Evolutionary conservation across 2,888 invertebrate genomes (phyloP), one percentile per base, ranked within the genome.

Genomic region (Pilophorus perplexus): DNA sequence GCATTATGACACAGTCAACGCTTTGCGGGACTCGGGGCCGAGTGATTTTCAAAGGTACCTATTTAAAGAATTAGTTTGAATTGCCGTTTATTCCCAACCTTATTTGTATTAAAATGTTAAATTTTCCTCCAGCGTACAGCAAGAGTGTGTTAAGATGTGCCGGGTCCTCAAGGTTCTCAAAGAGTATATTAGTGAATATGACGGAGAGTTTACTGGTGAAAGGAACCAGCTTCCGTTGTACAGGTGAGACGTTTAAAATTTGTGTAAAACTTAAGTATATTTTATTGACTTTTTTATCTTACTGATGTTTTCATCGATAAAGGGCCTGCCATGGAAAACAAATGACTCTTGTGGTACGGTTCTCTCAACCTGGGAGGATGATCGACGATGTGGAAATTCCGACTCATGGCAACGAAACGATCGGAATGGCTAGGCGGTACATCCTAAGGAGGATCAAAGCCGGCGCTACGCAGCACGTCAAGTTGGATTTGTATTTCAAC

Each of bases 101-200:
- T n/a, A n/a, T n/a, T n/a, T n/a, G n/a, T n/a, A n/a, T n/a, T n/a
- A n/a, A n/a, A n/a, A n/a, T n/a, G n/a, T n/a, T n/a, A n/a, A n/a
- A n/a, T n/a, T 33, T 5, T 23, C 78, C 70, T 76, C 74, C 70
- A 78, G 83, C 70, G 81, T 87, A 64, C 78, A 80, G 73, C 79
- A 82, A 66, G 90, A 90, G 77, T 87, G 89, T 4, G 85, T 87
- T 68, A 86, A 90, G 78, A 93, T 96, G 88, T 92, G 92, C 78
- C 85, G 96, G 72, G 90, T 97, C 64, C 85, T 97, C 78, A 90
- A 92, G 79, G 94, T 96, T 75, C 83, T 97, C 75, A 90, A 92
- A 77, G 96, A 96, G 80, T 97, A 97, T 77, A 86, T 97, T 70
- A 89, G 89, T 74, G 95, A 96, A 80, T 96, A 95, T 80, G 96